Percentiles rank a stretch among this genome's conserved stretches.
phyloP scores from a whole-genome alignment of 35 echinoderm and acorn worm genomes.

The Amphiura filiformis region DNA sequence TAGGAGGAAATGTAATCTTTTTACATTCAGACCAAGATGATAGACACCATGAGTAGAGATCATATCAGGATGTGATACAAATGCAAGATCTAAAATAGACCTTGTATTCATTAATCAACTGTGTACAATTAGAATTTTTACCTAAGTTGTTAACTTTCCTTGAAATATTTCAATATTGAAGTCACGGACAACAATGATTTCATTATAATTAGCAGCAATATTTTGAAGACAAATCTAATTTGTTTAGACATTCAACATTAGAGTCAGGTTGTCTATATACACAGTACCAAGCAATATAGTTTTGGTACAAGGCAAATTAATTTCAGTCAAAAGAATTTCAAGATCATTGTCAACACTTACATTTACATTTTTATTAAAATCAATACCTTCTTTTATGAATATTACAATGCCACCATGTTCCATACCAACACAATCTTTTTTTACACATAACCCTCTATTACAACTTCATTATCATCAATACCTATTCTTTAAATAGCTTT shows the following conservation, averaged over 20 bases:
- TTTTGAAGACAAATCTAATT: not conserved
- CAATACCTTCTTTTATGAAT: too few species aligned
- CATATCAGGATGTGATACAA: constrained; percentile 16
- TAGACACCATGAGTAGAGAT: not conserved
- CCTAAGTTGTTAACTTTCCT: constrained; percentile 8
- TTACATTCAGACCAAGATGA: constrained; percentile 9
- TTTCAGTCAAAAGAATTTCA: too few species aligned
- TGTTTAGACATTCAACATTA: not conserved
- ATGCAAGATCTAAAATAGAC: constrained; percentile 10
- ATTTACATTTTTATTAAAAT: too few species aligned
- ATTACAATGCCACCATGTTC: too few species aligned
- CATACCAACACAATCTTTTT: too few species aligned
- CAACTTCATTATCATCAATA: too few species aligned
- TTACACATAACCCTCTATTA: too few species aligned
- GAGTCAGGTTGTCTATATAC: not conserved
- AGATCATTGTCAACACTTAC: too few species aligned
- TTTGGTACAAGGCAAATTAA: too few species aligned
- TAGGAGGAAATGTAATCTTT: constrained; percentile 1
- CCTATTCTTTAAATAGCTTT: not conserved
- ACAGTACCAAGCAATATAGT: not conserved
- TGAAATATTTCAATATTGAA: not conserved
- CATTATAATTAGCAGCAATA: constrained; percentile 5
- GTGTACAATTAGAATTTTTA: constrained; percentile 5
- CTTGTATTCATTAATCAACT: constrained; percentile 4
- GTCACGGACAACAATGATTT: constrained; percentile 10